phyloP scores from a whole-genome alignment of 2,888 invertebrate species.

The Gari tellinella region DNA sequence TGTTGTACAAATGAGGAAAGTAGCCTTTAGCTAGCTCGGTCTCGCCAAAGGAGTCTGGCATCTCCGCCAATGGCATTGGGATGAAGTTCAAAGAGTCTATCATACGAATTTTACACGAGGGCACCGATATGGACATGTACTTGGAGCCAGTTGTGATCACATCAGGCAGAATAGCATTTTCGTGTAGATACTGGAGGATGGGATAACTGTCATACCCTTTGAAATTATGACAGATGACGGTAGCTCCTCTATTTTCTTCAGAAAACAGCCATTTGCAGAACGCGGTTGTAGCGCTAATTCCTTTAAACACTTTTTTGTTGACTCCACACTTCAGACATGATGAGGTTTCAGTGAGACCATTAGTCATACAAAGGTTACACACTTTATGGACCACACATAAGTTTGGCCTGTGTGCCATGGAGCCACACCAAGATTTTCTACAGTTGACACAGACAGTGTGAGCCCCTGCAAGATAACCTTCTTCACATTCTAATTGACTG shows the following conservation, averaged over 20 bases:
- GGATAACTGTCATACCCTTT: slow-evolving; percentile 45
- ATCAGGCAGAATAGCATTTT: slow-evolving; percentile 40
- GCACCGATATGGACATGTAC: slow-evolving; percentile 33
- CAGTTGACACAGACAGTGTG: slow-evolving; percentile 39
- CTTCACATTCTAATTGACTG: slow-evolving; percentile 18
- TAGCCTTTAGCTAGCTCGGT: slow-evolving; percentile 25
- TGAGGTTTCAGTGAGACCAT: slow-evolving; percentile 14
- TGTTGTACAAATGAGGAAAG: slow-evolving; percentile 19
- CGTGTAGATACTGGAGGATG: slow-evolving; percentile 25
- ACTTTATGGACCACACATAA: slow-evolving; percentile 49
- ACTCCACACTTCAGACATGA: slow-evolving; percentile 34
- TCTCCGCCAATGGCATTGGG: slow-evolving; percentile 12
- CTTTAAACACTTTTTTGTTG: slow-evolving; percentile 40
- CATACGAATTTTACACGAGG: slow-evolving; percentile 19
- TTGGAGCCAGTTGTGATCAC: slow-evolving; percentile 42
- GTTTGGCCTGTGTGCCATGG: slow-evolving; percentile 42
- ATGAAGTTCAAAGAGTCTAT: too few relatives aligned
- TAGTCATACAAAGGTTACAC: slow-evolving; percentile 34
- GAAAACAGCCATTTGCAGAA: slow-evolving; percentile 58
- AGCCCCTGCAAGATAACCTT: slow-evolving; percentile 9
- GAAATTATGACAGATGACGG: slow-evolving; percentile 51
- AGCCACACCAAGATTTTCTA: slow-evolving; percentile 45
- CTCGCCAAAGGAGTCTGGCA: slow-evolving; percentile 24
- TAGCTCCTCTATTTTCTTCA: slow-evolving; percentile 27
- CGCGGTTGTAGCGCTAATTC: slow-evolving; percentile 17